These are phyloP conservation scores for Protosalanx chinensis DNA, from an alignment of 2,797 vertebrate genomes.

Conservation along the genomic window DNA sequence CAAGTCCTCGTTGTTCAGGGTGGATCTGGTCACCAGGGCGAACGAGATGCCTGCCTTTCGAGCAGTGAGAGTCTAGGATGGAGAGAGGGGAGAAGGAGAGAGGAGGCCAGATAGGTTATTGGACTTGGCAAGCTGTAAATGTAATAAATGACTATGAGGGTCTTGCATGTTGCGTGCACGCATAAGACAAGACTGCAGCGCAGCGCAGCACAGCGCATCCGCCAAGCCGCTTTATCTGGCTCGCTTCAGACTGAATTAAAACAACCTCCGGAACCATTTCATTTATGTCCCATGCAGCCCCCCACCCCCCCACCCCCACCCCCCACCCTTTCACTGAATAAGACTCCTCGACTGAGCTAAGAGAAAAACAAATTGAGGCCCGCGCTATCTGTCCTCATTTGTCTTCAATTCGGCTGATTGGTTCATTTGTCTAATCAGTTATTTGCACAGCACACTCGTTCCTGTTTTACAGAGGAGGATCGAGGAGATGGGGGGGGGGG, in stretches of 20 bases:
- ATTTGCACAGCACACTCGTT: neutral
- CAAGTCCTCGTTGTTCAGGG: slow-evolving; percentile 93
- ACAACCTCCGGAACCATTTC: neutral
- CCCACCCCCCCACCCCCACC: too few relatives aligned
- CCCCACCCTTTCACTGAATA: too few relatives aligned
- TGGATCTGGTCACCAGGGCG: slow-evolving; percentile 91
- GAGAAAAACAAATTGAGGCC: too few relatives aligned
- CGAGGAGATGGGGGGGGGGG: neutral
- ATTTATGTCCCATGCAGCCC: neutral
- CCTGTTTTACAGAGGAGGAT: slow-evolving; percentile 1
- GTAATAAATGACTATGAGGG: neutral
- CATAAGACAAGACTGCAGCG: neutral
- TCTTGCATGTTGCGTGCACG: neutral
- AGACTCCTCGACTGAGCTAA: too few relatives aligned
- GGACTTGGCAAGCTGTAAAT: neutral
- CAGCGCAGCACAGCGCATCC: neutral
- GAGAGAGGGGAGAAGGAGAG: neutral
- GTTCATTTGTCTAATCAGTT: slow-evolving; percentile 5
- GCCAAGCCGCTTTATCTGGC: neutral
- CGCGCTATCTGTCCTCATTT: neutral
- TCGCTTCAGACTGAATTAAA: neutral
- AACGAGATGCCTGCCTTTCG: slow-evolving; percentile 97
- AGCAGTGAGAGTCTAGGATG: slow-evolving; percentile 87
- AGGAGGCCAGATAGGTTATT: slow-evolving; percentile 3
- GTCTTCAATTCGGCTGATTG: neutral